Evolutionary conservation across 2,888 invertebrate species (phyloP).

Genomic region (Hermodice carunculata): DNA sequence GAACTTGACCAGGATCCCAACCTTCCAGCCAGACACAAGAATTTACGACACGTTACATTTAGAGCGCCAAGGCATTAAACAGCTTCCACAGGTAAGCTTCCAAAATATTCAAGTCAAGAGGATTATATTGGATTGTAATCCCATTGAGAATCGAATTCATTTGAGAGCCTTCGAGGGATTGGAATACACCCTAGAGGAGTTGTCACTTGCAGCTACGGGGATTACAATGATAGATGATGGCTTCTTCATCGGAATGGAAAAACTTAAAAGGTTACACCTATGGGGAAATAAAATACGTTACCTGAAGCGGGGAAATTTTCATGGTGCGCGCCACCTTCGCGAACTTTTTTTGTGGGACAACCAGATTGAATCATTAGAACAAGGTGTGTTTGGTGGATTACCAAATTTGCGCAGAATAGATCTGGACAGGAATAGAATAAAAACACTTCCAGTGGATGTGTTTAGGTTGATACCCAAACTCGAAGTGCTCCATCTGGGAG

Average conservation of each 20-base stretch:
- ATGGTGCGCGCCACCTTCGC: slow-evolving; percentile 21
- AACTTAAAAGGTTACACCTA: slow-evolving; percentile 32
- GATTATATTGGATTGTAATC: slow-evolving; percentile 36
- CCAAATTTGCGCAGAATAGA: slow-evolving; percentile 36
- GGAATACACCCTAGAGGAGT: slow-evolving; percentile 30
- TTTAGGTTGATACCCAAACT: slow-evolving; percentile 36
- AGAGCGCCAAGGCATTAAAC: slow-evolving; percentile 23
- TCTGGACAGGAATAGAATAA: slow-evolving; percentile 38
- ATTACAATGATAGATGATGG: slow-evolving; percentile 25
- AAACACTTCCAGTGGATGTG: slow-evolving; percentile 18
- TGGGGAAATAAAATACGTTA: slow-evolving; percentile 37
- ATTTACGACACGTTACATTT: slow-evolving; percentile 32
- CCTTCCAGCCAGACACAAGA: slow-evolving; percentile 18
- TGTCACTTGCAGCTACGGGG: slow-evolving; percentile 32
- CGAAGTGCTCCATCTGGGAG: slow-evolving; percentile 36
- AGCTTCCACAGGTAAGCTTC: slow-evolving; percentile 31
- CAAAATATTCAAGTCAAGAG: slow-evolving; percentile 31
- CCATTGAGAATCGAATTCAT: slow-evolving; percentile 31
- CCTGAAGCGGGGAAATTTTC: slow-evolving; percentile 35
- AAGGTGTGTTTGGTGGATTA: slow-evolving; percentile 34
- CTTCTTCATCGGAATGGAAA: slow-evolving; percentile 26
- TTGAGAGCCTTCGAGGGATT: slow-evolving; percentile 34
- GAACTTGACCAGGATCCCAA: slow-evolving; percentile 19
- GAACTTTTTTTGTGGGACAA: slow-evolving; percentile 44
- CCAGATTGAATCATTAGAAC: slow-evolving; percentile 28